These are phyloP conservation scores for Pristionchus japonicus DNA, from an alignment of 2,888 invertebrate species.

Conservation along the genomic window DNA sequence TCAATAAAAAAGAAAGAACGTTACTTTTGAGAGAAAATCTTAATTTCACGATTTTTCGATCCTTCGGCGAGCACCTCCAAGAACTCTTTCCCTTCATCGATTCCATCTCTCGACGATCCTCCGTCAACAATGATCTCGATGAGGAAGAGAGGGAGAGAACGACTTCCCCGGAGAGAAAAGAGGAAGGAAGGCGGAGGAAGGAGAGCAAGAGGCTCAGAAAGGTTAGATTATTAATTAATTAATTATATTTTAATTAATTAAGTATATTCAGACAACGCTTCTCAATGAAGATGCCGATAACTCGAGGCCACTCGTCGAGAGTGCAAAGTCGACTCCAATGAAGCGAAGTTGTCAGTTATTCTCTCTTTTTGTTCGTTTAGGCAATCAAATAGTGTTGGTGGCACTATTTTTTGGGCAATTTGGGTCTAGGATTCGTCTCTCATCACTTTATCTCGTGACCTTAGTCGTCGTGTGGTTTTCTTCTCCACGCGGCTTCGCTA, in stretches of 20 bases:
- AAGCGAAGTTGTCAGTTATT: background rate
- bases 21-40: too few species aligned
- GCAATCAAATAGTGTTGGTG: background rate
- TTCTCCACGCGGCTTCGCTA: background rate
- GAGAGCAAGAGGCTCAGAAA: background rate
- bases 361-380: background rate
- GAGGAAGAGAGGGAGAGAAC: slow-evolving; percentile 12
- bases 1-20: too few species aligned
- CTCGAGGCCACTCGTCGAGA: slow-evolving; percentile 13
- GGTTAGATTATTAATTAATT: background rate
- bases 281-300: background rate
- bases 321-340: background rate
- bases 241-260: background rate
- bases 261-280: background rate
- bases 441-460: background rate
- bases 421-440: background rate
- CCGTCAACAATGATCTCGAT: background rate
- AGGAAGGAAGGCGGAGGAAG: background rate
- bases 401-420: background rate
- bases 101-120: slow-evolving; percentile 42
- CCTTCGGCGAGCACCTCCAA: slow-evolving; percentile 71
- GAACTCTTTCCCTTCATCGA: slow-evolving; percentile 73
- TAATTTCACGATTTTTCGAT: too few species aligned
- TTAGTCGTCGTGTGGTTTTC: background rate
- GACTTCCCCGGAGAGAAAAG: background rate